Conservation (phyloP, 2,797 vertebrate species). For the Potorous gilbertii region DNA sequence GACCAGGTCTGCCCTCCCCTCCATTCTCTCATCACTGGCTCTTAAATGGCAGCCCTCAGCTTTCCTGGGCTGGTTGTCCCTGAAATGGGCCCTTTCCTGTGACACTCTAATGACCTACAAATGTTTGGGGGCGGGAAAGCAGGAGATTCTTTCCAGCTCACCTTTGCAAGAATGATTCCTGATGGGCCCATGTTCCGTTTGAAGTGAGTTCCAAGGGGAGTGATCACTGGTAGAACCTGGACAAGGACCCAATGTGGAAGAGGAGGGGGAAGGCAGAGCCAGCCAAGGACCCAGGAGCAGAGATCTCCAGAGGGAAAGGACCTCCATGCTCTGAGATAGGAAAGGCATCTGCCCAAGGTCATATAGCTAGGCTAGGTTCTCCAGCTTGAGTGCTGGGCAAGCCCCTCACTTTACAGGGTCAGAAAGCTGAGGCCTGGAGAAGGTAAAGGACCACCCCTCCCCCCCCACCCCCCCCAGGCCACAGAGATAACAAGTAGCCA, state of each 20-base stretch:
- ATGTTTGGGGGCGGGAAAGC: slow-evolving; percentile 74
- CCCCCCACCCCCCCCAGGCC: no score
- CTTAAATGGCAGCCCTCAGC: not conserved
- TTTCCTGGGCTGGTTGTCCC: slow-evolving; percentile 41
- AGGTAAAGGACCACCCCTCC: no score
- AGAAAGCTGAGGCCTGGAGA: not conserved
- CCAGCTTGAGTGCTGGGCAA: fast-evolving
- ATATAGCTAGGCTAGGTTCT: not conserved
- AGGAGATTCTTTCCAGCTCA: slow-evolving; percentile 79
- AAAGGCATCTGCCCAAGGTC: not conserved
- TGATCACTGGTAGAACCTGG: no score
- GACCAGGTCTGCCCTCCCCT: fast-evolving
- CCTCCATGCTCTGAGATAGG: not conserved
- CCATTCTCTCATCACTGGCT: not conserved
- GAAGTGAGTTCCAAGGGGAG: slow-evolving; percentile 64
- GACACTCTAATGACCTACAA: slow-evolving; percentile 77
- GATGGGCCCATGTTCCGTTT: slow-evolving; percentile 79
- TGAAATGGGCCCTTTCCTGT: slow-evolving; percentile 29
- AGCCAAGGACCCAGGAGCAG: not conserved
- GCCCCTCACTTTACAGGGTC: fast-evolving
- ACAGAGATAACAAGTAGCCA: not conserved
- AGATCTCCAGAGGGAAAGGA: not conserved
- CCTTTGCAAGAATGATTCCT: slow-evolving; percentile 72
- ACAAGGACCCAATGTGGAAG: not conserved
- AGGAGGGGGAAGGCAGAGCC: not conserved